Evolutionary conservation across 2,113 vertebrate species (phyloP).

Genomic region (Siniperca chuatsi): DNA sequence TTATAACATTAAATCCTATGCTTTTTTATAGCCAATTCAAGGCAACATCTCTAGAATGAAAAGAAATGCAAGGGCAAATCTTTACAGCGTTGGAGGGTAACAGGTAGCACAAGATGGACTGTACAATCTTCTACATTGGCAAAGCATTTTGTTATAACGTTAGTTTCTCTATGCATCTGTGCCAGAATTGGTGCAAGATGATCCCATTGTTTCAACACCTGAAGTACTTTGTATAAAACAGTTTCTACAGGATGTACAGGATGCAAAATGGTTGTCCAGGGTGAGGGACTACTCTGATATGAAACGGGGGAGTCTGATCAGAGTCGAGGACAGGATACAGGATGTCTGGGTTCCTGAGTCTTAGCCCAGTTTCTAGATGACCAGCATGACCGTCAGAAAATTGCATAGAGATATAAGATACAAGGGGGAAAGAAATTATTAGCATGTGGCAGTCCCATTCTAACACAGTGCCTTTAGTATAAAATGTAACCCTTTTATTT

Average conservation of each 20-base stretch:
- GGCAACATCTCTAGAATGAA: conserved; percentile 83
- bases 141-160: conserved; percentile 72
- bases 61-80: conserved; percentile 69
- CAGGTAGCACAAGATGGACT: conserved; percentile 80
- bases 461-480: conserved; percentile 66
- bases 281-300: conserved; percentile 24
- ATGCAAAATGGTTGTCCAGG: conserved; percentile 51
- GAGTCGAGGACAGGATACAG: conserved; percentile 31
- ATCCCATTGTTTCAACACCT: conserved; percentile 69
- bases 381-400: conserved; percentile 73
- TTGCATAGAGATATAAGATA: conserved; percentile 85
- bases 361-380: conserved; percentile 71
- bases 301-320: conserved; percentile 25
- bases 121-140: conserved; percentile 81
- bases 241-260: conserved; percentile 72
- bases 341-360: conserved; percentile 76
- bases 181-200: conserved; percentile 70
- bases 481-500: conserved; percentile 64
- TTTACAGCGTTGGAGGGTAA: conserved; percentile 72
- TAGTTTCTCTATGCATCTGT: conserved; percentile 65
- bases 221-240: conserved; percentile 77
- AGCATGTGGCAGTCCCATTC: conserved; percentile 59
- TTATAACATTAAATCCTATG: conserved; percentile 73
- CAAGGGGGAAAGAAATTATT: conserved; percentile 32
- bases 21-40: conserved; percentile 77